Conservation (phyloP, 2,113 vertebrate genomes). For the Tachuris rubrigastra region DNA sequence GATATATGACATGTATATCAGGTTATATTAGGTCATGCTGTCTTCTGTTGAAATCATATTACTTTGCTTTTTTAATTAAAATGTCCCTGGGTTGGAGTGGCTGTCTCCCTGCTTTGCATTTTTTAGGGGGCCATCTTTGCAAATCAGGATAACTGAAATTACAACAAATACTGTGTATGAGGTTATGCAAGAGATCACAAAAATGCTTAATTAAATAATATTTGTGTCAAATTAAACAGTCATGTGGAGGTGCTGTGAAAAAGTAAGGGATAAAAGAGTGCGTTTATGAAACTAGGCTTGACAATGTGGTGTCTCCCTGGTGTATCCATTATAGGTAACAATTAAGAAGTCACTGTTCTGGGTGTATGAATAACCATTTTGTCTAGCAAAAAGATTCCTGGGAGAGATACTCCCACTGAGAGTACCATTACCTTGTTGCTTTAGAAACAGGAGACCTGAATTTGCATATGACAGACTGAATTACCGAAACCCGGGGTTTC, state of each 20-base stretch:
- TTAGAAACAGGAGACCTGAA: neutral
- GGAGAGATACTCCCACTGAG: neutral
- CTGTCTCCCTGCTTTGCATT: neutral
- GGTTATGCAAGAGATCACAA: neutral
- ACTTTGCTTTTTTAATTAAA: constrained; percentile 22
- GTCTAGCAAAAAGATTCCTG: neutral
- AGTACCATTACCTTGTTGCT: neutral
- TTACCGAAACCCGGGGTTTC: neutral
- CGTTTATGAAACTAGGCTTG: neutral
- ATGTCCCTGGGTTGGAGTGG: neutral
- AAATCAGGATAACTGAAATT: neutral
- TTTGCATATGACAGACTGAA: neutral
- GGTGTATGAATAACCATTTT: neutral
- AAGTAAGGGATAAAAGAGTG: neutral
- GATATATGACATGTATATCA: neutral
- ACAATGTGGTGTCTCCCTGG: neutral
- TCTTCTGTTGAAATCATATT: neutral
- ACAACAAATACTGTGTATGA: neutral
- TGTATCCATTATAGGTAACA: neutral
- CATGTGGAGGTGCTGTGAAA: neutral
- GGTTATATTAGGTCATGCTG: neutral
- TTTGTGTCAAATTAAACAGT: neutral
- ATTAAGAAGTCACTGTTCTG: neutral
- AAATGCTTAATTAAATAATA: neutral
- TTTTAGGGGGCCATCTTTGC: neutral